Percentiles rank a stretch among this genome's conserved stretches.
Evolutionary conservation across 1,140 invertebrate species (phyloP).

Genomic region (Pachypeltis micranthus): DNA sequence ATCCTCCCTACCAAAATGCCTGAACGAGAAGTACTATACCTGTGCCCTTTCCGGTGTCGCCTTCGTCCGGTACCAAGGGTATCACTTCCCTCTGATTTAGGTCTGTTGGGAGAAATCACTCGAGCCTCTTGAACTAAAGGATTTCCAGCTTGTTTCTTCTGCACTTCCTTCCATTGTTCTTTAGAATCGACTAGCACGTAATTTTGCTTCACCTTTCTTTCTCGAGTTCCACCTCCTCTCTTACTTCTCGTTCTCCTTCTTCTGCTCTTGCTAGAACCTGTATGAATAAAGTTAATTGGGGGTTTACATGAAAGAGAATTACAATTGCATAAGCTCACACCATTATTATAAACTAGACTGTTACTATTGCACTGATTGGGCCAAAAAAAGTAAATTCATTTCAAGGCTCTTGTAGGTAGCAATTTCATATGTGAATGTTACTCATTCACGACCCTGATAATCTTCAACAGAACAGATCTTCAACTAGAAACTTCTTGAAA

Average conservation of each 20-base stretch:
- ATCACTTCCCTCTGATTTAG: slow-evolving; percentile 1
- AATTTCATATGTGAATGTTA: no score
- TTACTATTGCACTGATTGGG: no score
- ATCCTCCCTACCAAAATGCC: no score
- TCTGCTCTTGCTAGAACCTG: neutral
- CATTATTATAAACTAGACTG: no score
- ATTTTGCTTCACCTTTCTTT: slow-evolving; percentile 25
- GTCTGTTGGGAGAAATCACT: neutral
- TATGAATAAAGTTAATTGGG: neutral
- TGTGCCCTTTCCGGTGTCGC: slow-evolving; percentile 47
- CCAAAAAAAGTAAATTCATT: no score
- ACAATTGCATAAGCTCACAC: no score
- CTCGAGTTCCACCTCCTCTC: neutral
- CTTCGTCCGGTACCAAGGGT: slow-evolving; percentile 23
- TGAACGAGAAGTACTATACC: slow-evolving; percentile 35
- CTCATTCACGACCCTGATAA: no score
- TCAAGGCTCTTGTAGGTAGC: no score
- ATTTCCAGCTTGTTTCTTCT: slow-evolving; percentile 51
- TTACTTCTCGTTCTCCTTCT: neutral
- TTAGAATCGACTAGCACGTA: slow-evolving; percentile 74
- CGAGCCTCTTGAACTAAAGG: neutral
- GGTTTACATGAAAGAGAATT: neutral
- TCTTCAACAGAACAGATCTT: no score
- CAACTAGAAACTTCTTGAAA: no score
- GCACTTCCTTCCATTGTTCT: slow-evolving; percentile 73